Evolutionary conservation across 2,113 vertebrate genomes (phyloP), one percentile per base, ranked within the genome.

Genomic region (Connochaetes taurinus): DNA sequence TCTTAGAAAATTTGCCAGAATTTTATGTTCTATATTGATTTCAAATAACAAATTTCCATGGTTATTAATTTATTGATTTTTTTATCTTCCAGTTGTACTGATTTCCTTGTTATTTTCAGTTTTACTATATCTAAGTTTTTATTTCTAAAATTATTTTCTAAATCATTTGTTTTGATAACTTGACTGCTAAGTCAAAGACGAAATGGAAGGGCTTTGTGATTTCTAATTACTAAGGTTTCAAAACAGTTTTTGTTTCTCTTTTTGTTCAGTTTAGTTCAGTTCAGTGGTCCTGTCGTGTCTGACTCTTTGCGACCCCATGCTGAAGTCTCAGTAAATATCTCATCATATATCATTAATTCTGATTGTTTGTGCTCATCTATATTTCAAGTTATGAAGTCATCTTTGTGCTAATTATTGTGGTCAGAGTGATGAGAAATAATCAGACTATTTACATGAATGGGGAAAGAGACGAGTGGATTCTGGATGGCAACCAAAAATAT

Each of bases 141-240:
- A 19, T 83, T 82, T 96, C 76, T 74, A 62, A 53, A 95, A 74
- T 83, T 83, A 60, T 84, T 89, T 96, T 78, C 76, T 81, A 62
- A 91, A 64, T 83, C 81, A 83, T 55, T 64, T 82, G 17, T 52
- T 78, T 87, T 83, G 17, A 27, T 71, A 74, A 5, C 33, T 90
- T 84, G n/a, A 86, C 16, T 58, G 40, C 80, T 71, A 91, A 83
- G 14, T 95, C 85, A 82, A 94, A 84, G 3, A 53, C 1, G 8
- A 90, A 94, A 45, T 82, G 53, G n/a, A 29, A 84, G 6, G 50
- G n/a, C 33, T 60, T 64, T 89, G 31, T 55, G 91, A 93, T 85
- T 96, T 33, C 47, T 82, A 78, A 76, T 87, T 92, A 53, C 36
- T 88, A n/a, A 58, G 5, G 13, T 74, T 91, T 93, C 64, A 50